Conservation (phyloP, 2,888 invertebrate genomes). For the Bhutanitis thaidina region DNA sequence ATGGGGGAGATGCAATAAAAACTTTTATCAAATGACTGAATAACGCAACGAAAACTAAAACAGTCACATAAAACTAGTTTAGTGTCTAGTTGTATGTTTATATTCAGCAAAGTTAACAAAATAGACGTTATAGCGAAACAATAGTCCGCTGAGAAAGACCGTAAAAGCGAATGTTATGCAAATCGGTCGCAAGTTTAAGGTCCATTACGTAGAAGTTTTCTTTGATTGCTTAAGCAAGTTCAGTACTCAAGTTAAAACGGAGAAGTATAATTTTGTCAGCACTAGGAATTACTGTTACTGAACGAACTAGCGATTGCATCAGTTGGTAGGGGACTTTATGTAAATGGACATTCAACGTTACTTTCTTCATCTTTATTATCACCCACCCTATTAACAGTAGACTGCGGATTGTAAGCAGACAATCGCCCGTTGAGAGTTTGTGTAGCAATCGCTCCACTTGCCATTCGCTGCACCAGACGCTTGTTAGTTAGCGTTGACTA, state of each 20-base stretch:
- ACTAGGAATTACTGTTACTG: constrained; percentile 16
- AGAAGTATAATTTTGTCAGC: constrained; percentile 48
- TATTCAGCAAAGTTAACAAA: constrained; percentile 19
- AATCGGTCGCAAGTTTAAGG: constrained; percentile 26
- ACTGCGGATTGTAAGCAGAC: too few species aligned
- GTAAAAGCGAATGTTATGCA: constrained; percentile 28
- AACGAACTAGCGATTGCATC: not conserved
- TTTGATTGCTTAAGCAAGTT: constrained; percentile 41
- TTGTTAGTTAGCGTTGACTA: too few species aligned
- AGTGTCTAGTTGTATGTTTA: constrained; percentile 14
- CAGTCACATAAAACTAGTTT: constrained; percentile 19
- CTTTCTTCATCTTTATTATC: not conserved
- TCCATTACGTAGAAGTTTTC: constrained; percentile 36
- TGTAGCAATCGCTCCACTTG: too few species aligned
- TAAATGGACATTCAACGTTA: not conserved
- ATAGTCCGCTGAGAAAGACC: constrained; percentile 23
- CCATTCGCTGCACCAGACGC: too few species aligned
- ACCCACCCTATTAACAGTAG: too few species aligned
- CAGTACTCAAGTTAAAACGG: constrained; percentile 42
- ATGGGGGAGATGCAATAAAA: too few species aligned
- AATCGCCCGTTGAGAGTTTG: too few species aligned
- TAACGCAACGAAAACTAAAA: not conserved
- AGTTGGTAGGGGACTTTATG: not conserved
- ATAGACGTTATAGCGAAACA: constrained; percentile 22
- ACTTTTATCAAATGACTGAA: not conserved